These are phyloP conservation scores for Drosophila asahinai DNA, from an alignment of 1,140 invertebrate species.

Conservation along the genomic window DNA sequence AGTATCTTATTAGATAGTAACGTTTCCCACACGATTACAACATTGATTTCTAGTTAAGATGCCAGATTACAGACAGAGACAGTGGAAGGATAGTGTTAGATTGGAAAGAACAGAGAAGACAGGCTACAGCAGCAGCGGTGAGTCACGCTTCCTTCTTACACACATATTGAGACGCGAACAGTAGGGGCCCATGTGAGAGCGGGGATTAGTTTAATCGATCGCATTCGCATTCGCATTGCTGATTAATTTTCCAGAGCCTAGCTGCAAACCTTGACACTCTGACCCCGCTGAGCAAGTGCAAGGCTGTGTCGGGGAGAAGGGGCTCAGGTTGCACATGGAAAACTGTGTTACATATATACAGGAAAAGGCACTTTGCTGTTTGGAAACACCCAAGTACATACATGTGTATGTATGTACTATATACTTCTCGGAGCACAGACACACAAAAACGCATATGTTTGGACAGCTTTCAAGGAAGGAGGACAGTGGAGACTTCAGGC, in stretches of 20 bases:
- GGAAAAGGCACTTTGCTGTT: constrained; percentile 14
- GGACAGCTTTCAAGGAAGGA: background rate
- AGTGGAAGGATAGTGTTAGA: constrained; percentile 25
- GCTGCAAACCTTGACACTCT: constrained; percentile 39
- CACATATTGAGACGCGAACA: constrained; percentile 11
- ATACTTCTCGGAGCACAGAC: constrained; percentile 21
- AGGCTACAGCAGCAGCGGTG: constrained; percentile 20
- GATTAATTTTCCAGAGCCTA: constrained; percentile 52
- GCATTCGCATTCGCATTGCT: constrained; percentile 30
- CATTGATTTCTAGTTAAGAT: constrained; percentile 22
- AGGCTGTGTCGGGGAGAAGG: constrained; percentile 12
- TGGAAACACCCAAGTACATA: constrained; percentile 30
- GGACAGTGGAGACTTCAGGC: constrained; percentile 14
- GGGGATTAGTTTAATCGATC: constrained; percentile 45
- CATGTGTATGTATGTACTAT: background rate
- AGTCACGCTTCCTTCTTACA: constrained; percentile 21
- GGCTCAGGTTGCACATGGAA: background rate
- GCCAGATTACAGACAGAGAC: constrained; percentile 33
- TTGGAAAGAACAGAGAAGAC: constrained; percentile 13
- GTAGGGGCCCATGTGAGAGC: constrained; percentile 1
- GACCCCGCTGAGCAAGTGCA: constrained; percentile 26
- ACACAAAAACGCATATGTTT: constrained; percentile 15
- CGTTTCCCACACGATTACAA: constrained; percentile 41
- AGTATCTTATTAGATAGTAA: constrained; percentile 12
- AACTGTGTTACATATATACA: constrained; percentile 1